phyloP scores from a whole-genome alignment of 1,140 invertebrate genomes.

The Camponotus pennsylvanicus region DNA sequence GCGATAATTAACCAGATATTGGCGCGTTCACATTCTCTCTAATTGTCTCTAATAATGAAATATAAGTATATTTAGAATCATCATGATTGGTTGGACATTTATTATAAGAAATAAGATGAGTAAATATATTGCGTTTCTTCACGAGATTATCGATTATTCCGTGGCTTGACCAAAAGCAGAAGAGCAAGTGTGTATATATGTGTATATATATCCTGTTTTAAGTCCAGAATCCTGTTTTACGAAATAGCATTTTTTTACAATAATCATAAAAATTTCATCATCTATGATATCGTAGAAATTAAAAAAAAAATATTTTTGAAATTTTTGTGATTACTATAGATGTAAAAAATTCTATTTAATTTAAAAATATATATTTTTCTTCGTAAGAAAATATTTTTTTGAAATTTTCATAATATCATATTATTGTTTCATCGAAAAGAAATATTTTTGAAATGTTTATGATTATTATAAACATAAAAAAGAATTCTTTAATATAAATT shows the following conservation, averaged over 20 bases:
- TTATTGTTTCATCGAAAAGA: too few relatives aligned
- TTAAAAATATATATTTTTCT: too few relatives aligned
- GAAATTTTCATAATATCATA: too few relatives aligned
- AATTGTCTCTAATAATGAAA: slow-evolving; percentile 1
- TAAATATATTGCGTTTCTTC: neutral
- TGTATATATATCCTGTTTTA: too few relatives aligned
- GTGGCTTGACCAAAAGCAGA: neutral
- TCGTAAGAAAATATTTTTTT: too few relatives aligned
- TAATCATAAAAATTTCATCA: slow-evolving; percentile 10
- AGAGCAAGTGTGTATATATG: too few relatives aligned
- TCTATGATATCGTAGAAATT: too few relatives aligned
- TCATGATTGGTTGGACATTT: neutral
- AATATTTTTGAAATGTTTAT: too few relatives aligned
- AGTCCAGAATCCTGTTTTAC: neutral
- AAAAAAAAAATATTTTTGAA: neutral
- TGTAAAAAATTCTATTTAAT: neutral
- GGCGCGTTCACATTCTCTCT: neutral
- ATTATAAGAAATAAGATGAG: neutral
- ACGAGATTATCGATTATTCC: slow-evolving; percentile 33
- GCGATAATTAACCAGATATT: slow-evolving; percentile 17
- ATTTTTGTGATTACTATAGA: neutral
- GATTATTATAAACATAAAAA: too few relatives aligned
- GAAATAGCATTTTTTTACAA: neutral
- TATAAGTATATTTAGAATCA: neutral
- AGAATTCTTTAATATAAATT: too few relatives aligned